These are phyloP conservation scores for Puntigrus tetrazona DNA, from an alignment of 2,113 vertebrate species.

Conservation along the genomic window DNA sequence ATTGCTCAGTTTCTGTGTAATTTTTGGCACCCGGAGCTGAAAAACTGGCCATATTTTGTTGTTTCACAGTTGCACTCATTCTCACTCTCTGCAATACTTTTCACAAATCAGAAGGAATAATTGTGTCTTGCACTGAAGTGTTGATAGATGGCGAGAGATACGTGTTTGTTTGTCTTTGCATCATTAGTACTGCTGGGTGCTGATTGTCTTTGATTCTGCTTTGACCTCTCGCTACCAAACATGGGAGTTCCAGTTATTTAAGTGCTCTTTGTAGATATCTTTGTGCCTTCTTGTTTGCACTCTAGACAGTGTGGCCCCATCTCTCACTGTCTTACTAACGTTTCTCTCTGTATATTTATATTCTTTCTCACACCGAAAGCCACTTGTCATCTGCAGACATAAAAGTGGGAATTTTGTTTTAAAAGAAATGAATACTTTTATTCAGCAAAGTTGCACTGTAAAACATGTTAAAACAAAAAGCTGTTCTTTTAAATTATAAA, in stretches of 20 bases:
- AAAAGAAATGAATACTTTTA: background rate
- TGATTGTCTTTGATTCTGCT: conserved; percentile 6
- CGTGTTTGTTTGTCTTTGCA: conserved; percentile 23
- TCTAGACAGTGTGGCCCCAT: no score
- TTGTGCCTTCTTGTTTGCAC: background rate
- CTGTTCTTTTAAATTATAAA: background rate
- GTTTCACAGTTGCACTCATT: background rate
- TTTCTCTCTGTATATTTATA: background rate
- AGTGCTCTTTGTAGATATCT: conserved; percentile 14
- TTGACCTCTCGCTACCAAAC: conserved; percentile 19
- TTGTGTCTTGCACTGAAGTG: background rate
- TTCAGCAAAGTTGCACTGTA: background rate
- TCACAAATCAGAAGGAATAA: conserved; percentile 44
- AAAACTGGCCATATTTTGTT: background rate
- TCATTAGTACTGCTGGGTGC: background rate
- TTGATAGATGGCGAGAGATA: background rate
- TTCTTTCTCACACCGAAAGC: background rate
- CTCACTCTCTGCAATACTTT: background rate
- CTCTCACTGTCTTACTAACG: no score
- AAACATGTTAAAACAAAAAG: no score
- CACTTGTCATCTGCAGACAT: background rate
- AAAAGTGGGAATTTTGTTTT: background rate
- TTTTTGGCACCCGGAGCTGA: conserved; percentile 1
- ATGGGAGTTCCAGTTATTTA: background rate
- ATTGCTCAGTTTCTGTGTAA: background rate